A percentile compares a stretch with the other conserved stretches of the same genome.
phyloP scores from a whole-genome alignment of 2,113 vertebrate species.

The Callithrix jacchus region DNA sequence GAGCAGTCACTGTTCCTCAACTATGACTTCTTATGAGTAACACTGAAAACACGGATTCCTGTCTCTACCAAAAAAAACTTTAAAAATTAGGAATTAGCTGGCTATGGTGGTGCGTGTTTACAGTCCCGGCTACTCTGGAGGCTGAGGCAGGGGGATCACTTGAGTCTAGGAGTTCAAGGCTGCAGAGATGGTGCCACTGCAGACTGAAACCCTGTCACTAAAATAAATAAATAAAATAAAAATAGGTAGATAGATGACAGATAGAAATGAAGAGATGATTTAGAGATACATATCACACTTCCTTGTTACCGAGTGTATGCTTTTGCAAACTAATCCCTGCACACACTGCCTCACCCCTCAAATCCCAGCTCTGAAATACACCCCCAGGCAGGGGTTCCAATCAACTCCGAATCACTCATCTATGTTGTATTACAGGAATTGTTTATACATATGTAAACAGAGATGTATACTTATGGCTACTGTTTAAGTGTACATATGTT shows the following conservation, averaged over 20 bases:
- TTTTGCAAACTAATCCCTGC: neutral
- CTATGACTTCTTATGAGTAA: neutral
- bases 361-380: neutral
- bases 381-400: neutral
- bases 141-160: neutral
- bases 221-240: too few species aligned
- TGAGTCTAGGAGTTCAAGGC: neutral
- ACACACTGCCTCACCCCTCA: accelerated
- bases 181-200: neutral
- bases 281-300: accelerated
- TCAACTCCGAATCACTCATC: neutral
- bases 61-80: too few species aligned
- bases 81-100: neutral
- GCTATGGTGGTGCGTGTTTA: neutral
- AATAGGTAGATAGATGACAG: neutral
- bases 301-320: too few species aligned
- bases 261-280: too few species aligned
- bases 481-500: neutral
- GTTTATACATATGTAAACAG: neutral
- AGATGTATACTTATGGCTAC: neutral
- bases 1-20: neutral
- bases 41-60: neutral
- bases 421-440: accelerated
- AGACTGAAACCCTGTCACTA: too few species aligned
- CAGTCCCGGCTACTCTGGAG: neutral